Conservation (phyloP, 2,797 vertebrate genomes). For the Neostethus bicornis region DNA sequence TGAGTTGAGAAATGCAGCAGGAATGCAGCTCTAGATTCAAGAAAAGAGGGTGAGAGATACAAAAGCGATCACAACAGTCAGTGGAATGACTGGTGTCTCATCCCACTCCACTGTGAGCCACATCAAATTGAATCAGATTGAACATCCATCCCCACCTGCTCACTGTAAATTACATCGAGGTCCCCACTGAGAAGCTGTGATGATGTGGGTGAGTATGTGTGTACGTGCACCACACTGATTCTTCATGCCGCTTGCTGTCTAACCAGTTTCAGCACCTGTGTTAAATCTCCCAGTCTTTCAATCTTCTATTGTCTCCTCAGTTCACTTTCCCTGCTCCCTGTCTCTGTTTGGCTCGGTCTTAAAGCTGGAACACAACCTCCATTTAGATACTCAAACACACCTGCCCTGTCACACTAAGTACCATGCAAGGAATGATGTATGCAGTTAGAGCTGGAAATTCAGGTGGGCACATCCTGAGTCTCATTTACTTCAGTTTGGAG, state of each 20-base stretch:
- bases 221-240: slow-evolving; percentile 42
- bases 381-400: slow-evolving; percentile 55
- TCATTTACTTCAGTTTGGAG: slow-evolving; percentile 15
- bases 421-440: slow-evolving; percentile 29
- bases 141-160: slow-evolving; percentile 77
- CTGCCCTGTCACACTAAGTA: slow-evolving; percentile 54
- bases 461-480: not conserved
- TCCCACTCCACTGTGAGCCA: slow-evolving; percentile 60
- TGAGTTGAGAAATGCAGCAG: slow-evolving; percentile 2
- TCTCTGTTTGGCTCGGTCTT: slow-evolving; percentile 34
- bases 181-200: slow-evolving; percentile 62
- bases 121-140: slow-evolving; percentile 78
- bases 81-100: slow-evolving; percentile 65
- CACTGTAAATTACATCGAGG: slow-evolving; percentile 72
- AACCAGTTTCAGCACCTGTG: slow-evolving; percentile 63
- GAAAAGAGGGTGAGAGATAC: slow-evolving; percentile 42
- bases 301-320: slow-evolving; percentile 55
- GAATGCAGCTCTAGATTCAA: slow-evolving; percentile 17
- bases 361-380: slow-evolving; percentile 50
- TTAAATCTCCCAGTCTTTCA: slow-evolving; percentile 70
- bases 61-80: slow-evolving; percentile 55
- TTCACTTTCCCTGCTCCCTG: slow-evolving; percentile 10
- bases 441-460: slow-evolving; percentile 19
- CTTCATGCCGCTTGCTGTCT: slow-evolving; percentile 56
- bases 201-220: slow-evolving; percentile 40